These are phyloP conservation scores for Eulemur mongoz DNA, from an alignment of 2,797 vertebrate genomes.

Conservation along the genomic window DNA sequence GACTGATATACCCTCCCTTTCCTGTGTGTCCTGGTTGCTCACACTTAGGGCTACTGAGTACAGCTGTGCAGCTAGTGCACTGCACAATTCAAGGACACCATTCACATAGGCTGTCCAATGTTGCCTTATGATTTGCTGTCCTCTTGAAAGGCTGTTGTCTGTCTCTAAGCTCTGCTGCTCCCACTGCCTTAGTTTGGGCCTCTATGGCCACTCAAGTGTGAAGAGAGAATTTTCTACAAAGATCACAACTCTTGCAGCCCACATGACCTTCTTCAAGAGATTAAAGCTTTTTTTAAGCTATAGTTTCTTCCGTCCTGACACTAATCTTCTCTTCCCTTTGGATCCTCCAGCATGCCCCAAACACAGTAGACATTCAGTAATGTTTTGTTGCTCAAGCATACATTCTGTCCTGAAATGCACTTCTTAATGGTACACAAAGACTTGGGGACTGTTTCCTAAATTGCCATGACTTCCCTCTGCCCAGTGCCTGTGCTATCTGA, in stretches of 20 bases:
- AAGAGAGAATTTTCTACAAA: slow-evolving; percentile 6
- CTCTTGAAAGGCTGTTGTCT: not conserved
- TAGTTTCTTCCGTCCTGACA: not conserved
- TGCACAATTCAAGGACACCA: not conserved
- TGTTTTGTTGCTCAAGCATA: not conserved
- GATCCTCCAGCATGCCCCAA: not conserved
- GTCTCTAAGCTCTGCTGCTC: not conserved
- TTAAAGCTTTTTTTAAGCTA: not conserved
- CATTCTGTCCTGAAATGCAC: not conserved
- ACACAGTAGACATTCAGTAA: not conserved
- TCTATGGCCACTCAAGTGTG: not conserved
- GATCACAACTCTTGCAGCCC: not conserved
- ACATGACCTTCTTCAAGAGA: not conserved
- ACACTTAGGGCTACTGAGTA: not conserved
- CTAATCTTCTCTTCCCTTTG: not conserved
- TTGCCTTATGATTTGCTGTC: not conserved
- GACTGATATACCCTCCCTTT: not conserved
- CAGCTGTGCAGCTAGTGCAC: not conserved
- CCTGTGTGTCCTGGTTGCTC: too few species aligned
- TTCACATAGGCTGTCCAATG: too few species aligned
- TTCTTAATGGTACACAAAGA: not conserved
- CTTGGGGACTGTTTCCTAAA: not conserved
- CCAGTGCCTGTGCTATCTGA: not conserved
- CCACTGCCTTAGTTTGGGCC: not conserved
- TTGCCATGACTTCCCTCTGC: not conserved